phyloP scores from a whole-genome alignment of 1,140 invertebrate species.

The Whitmania pigra region DNA sequence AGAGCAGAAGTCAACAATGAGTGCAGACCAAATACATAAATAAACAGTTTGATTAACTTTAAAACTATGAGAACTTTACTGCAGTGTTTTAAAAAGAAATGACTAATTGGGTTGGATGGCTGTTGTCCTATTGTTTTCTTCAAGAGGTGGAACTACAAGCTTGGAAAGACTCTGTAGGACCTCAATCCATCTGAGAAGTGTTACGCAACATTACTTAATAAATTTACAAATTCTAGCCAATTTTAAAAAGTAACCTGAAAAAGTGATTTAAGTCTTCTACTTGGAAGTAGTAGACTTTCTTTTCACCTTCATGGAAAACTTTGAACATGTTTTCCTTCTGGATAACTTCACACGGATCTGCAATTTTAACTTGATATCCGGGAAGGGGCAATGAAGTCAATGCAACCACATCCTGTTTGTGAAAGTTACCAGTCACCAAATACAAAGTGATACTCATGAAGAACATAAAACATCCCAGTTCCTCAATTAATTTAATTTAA shows the following conservation, averaged over 20 bases:
- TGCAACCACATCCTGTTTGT: constrained; percentile 43
- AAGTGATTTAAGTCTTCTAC: constrained; percentile 34
- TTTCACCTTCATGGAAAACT: constrained; percentile 45
- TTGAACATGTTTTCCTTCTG: constrained; percentile 45
- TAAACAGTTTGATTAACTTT: no score
- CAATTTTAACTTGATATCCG: constrained; percentile 44
- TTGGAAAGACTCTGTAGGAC: background rate
- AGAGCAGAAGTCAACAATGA: no score
- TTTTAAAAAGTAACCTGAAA: background rate
- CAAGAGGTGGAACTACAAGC: background rate
- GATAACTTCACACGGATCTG: constrained; percentile 31
- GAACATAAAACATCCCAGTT: background rate
- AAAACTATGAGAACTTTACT: no score
- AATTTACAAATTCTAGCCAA: background rate
- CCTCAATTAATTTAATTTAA: background rate
- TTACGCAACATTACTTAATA: background rate
- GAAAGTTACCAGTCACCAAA: background rate
- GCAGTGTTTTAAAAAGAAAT: no score
- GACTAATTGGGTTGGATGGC: no score
- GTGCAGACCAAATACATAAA: no score
- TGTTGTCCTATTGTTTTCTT: no score
- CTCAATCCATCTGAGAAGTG: background rate
- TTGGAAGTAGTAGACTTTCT: constrained; percentile 49
- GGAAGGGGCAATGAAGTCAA: constrained; percentile 54
- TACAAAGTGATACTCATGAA: background rate